Base-by-base conservation (phyloP, 2,113 vertebrate species). In the Colius striatus region DNA sequence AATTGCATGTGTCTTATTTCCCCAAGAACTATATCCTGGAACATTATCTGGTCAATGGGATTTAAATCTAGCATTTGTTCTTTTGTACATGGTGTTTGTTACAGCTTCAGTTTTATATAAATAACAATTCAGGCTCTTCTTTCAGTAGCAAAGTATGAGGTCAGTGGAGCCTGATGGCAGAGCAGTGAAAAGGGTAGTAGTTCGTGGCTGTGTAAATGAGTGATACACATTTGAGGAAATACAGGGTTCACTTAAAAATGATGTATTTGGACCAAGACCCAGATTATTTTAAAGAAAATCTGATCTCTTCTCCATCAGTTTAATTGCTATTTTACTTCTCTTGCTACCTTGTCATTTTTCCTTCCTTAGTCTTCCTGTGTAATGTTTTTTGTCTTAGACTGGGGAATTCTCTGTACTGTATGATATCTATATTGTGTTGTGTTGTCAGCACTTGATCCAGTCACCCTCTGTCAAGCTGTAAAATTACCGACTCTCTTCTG, bases 341-440 rank as follows among this genome's bases (percentile, higher is more conserved):
- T 75, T 79, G 16, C n/a, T 65, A 17, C 38, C 3, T 16, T 66
- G 18, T n/a, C 1, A 27, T 50, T 82, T 89, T 73, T 22, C 19
- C 27, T 81, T 54, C 17, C 48, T 65, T 71, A 13, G 45, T 84
- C 66, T 76, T 76, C 32, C 43, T 26, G 7, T 53, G 43, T 17
- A 19, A n/a, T n/a, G 10, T 23, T 32, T 75, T 23, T 27, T 57
- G 26, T 60, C 61, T 63, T 78, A 30, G 34, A 32, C 8, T 19
- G 6, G 32, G 17, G 41, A 75, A 27, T 23, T 57, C 17, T 36
- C 12, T 57, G 5, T 66, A 2, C 41, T 43, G 23, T 77, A 29
- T 2, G 8, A 5, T 51, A 21, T 1, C 25, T 57, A 0, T 54
- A 2, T 20, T 0, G 0, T 53, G 26, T 76, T 66, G 13, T 23